These are phyloP conservation scores for Perca schrenkii DNA, from an alignment of 2,113 vertebrate genomes.

Conservation along the genomic window DNA sequence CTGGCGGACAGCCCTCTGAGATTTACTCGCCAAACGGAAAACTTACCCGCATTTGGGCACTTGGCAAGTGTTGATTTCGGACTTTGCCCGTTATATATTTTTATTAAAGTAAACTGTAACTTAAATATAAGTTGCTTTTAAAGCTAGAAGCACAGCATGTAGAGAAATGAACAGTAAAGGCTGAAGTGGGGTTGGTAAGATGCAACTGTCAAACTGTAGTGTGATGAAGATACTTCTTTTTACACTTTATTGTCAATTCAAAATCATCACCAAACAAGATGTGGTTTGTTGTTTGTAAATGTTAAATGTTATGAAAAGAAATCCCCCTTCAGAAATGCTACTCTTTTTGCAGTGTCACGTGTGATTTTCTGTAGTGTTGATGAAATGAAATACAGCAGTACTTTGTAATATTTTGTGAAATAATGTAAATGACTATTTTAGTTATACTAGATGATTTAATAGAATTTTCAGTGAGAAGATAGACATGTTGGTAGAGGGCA, in stretches of 20 bases:
- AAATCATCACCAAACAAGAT: background rate
- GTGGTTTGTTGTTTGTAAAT: background rate
- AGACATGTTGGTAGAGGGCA: background rate
- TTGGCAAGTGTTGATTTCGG: no score
- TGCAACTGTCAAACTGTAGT: background rate
- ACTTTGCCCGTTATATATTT: background rate
- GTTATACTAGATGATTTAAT: slow-evolving; percentile 33
- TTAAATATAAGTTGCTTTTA: background rate
- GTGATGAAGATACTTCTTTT: background rate
- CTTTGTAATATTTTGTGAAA: slow-evolving; percentile 28
- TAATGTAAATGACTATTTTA: slow-evolving; percentile 27
- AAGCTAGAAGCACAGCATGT: background rate
- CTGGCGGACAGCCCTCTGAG: no score
- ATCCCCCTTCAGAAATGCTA: background rate
- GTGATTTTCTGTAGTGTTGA: slow-evolving; percentile 1
- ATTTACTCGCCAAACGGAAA: no score
- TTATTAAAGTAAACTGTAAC: background rate
- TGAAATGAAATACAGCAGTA: slow-evolving; percentile 7
- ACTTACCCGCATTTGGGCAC: no score
- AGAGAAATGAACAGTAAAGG: background rate
- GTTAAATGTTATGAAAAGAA: background rate
- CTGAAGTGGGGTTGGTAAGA: background rate
- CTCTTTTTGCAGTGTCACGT: slow-evolving; percentile 3
- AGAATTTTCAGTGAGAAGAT: background rate
- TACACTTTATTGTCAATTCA: background rate